Evolutionary conservation across 2,113 vertebrate species (phyloP).

Genomic region (Bubalus kerabau): DNA sequence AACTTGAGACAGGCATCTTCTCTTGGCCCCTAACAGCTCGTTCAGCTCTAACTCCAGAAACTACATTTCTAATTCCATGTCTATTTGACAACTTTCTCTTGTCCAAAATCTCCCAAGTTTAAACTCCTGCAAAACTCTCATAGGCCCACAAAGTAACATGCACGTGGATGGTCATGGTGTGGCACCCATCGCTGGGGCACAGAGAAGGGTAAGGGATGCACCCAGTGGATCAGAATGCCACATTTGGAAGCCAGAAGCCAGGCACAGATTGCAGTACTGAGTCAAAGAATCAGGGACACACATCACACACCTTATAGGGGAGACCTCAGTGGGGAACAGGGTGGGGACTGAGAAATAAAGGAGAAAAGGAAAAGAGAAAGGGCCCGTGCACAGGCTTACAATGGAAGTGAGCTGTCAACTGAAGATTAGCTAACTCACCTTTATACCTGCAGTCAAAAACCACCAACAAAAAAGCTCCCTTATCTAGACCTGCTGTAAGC

Average conservation of each 20-base stretch:
- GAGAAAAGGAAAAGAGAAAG: not conserved
- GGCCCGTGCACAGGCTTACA: not conserved
- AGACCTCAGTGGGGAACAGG: accelerated
- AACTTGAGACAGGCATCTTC: too few relatives aligned
- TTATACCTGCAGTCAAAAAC: accelerated
- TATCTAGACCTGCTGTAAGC: not conserved
- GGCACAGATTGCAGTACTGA: accelerated
- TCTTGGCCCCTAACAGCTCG: not conserved
- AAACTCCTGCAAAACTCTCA: not conserved
- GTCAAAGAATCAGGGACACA: not conserved
- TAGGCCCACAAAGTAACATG: accelerated
- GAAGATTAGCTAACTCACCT: not conserved
- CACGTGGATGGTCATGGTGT: too few relatives aligned
- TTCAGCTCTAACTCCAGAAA: not conserved
- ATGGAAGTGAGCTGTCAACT: not conserved
- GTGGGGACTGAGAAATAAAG: not conserved
- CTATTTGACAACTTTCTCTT: not conserved
- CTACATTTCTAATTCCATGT: not conserved
- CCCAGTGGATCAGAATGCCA: not conserved
- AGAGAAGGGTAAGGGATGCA: accelerated
- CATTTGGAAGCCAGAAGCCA: accelerated
- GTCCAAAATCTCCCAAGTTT: not conserved
- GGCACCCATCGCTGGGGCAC: accelerated
- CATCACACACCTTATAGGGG: not conserved
- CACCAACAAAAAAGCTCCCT: not conserved